Evolutionary conservation across 2,797 vertebrate species (phyloP), one percentile per base, ranked within the genome.

Genomic region (Danio aesculapii): DNA sequence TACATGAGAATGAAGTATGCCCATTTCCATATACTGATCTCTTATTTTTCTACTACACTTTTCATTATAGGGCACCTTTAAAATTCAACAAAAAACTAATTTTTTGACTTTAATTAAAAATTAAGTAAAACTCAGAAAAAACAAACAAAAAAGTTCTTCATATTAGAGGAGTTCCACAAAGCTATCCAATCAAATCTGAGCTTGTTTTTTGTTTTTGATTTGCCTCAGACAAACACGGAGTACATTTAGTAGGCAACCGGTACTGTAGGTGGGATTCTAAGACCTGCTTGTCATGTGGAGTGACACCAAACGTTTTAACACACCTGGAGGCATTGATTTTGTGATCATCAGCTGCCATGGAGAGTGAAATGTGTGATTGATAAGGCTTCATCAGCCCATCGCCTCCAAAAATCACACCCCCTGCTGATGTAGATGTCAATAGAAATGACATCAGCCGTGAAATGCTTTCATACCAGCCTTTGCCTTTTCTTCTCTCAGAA

Each of bases 361-460:
- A 62, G 12, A 44, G 67, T 69, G 57, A 61, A 71, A 62, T 50
- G 39, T 53, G 13, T 79, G 66, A 61, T 43, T 52, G 55, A 70
- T 62, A 30, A 52, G 55, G 8, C 44, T 78, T 52, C 30, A 19
- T 41, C n/a, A 21, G 39, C 19, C 39, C 11, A 12, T 62, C 13
- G 52, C 47, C 46, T 70, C 55, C 61, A 64, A 70, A 43, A 70
- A 61, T 30, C 30, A 30, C 55, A 70, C 13, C 77, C 47, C 13
- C 50, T 47, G 30, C 57, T 71, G 46, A 61, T 53, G n/a, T 50
- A 69, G 11, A n/a, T 59, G 19, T 41, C 44, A 71, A 52, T 79
- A 61, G 66, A 71, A 61, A 61, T 62, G 47, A 43, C 67, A 70
- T 70, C 47, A 79, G 57, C 67, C 43, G 39, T 21, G 57, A 62